Percentiles rank a stretch among this genome's conserved stretches.
Evolutionary conservation across 2,113 vertebrate species (phyloP).

Genomic region (Girardinichthys multiradiatus): DNA sequence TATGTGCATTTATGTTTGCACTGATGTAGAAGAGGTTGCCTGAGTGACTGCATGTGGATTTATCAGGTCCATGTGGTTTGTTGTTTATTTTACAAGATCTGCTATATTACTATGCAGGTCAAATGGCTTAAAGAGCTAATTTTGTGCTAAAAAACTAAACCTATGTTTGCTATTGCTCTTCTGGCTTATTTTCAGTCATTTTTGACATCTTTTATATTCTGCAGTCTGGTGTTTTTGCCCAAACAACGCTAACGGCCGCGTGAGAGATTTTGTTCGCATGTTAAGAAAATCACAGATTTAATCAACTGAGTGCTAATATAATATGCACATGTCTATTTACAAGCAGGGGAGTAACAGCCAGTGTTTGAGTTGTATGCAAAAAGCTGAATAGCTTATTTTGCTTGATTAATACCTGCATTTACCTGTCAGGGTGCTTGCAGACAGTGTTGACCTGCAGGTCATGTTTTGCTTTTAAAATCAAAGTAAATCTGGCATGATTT

Average conservation of each 20-base stretch:
- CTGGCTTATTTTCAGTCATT: neutral
- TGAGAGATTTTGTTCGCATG: neutral
- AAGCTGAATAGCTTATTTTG: neutral
- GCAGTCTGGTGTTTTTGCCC: neutral
- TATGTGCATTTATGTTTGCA: neutral
- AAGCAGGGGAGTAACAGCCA: neutral
- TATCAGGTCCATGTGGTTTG: neutral
- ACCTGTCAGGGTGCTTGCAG: neutral
- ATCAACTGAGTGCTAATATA: conserved; percentile 3
- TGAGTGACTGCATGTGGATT: neutral
- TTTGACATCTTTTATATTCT: conserved; percentile 1
- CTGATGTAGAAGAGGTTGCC: neutral
- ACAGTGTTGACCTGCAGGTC: neutral
- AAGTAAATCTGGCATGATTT: neutral
- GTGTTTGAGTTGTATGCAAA: neutral
- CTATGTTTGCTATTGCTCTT: neutral
- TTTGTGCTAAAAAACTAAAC: neutral
- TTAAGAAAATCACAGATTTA: conserved; percentile 10
- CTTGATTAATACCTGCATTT: neutral
- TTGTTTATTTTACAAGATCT: neutral
- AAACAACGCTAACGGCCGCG: no score
- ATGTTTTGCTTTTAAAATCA: neutral
- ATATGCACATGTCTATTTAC: neutral
- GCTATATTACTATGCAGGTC: neutral
- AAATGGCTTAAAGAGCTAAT: neutral